These are phyloP conservation scores for Lanius collurio DNA, from an alignment of 2,113 vertebrate species.

Conservation along the genomic window DNA sequence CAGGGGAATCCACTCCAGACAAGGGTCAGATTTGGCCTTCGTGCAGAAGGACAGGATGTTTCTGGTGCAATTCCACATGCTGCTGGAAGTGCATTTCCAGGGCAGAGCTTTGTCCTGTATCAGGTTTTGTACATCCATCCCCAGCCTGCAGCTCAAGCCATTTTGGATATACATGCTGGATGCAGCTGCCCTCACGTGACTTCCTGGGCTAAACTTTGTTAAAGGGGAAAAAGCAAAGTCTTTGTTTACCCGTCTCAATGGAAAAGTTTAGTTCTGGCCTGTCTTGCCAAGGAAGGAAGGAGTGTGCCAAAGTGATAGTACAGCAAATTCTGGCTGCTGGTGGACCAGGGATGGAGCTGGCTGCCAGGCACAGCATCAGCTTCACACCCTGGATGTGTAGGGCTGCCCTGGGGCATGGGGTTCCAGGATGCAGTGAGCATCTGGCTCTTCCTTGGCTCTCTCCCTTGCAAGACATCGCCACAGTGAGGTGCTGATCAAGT, in stretches of 20 bases:
- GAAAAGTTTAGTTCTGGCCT: conserved; percentile 55
- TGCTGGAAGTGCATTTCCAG: background rate
- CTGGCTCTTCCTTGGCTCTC: background rate
- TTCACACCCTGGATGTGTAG: background rate
- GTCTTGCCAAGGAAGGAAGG: conserved; percentile 30
- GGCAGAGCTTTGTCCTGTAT: background rate
- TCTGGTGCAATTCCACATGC: background rate
- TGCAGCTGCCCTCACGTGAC: background rate
- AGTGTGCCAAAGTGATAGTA: conserved; percentile 48
- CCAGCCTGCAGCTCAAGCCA: background rate
- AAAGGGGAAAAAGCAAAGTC: conserved; percentile 6
- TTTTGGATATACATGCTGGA: conserved; percentile 8
- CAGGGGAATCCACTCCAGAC: background rate
- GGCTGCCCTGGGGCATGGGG: background rate
- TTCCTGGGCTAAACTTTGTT: conserved; percentile 41
- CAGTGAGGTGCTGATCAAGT: background rate
- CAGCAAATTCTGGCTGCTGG: background rate
- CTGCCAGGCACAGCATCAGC: background rate
- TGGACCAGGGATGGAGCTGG: background rate
- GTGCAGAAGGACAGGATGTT: background rate
- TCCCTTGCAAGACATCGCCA: background rate
- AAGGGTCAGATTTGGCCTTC: background rate
- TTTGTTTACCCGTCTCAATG: conserved; percentile 49
- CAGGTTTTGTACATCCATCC: background rate
- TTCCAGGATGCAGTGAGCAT: background rate